Conservation (phyloP, 2,888 invertebrate genomes). For the Teinopalpus imperialis region DNA sequence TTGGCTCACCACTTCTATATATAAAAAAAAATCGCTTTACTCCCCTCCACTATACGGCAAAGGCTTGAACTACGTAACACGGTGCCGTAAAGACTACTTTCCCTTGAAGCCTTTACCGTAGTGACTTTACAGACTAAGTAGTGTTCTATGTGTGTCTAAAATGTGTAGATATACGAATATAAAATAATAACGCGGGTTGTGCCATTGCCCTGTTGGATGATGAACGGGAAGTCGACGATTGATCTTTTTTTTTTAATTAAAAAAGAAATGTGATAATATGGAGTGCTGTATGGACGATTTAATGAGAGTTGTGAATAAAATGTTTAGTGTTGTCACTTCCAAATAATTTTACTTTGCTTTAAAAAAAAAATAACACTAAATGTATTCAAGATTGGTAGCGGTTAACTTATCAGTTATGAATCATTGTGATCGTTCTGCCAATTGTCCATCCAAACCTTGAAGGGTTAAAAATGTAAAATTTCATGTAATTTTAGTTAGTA, state of each 20-base stretch:
- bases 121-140: conserved; percentile 62
- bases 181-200: conserved; percentile 54
- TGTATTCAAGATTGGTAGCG: too few relatives aligned
- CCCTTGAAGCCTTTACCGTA: conserved; percentile 52
- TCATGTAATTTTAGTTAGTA: too few relatives aligned
- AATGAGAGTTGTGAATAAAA: conserved; percentile 14
- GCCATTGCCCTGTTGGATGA: conserved; percentile 56
- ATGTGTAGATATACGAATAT: conserved; percentile 58
- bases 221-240: conserved; percentile 37
- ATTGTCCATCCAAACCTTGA: neutral
- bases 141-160: conserved; percentile 71
- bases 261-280: conserved; percentile 29
- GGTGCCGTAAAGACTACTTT: conserved; percentile 54
- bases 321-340: conserved; percentile 13
- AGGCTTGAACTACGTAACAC: conserved; percentile 54
- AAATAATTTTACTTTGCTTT: conserved; percentile 9
- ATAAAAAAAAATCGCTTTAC: conserved; percentile 55
- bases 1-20: conserved; percentile 54
- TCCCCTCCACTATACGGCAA: conserved; percentile 47
- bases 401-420: too few relatives aligned
- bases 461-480: too few relatives aligned
- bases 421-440: too few relatives aligned
- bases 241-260: conserved; percentile 41
- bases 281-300: conserved; percentile 23
- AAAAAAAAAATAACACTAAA: neutral